Base-by-base conservation (phyloP, 1,140 invertebrate genomes). In the Homalodisca vitripennis region DNA sequence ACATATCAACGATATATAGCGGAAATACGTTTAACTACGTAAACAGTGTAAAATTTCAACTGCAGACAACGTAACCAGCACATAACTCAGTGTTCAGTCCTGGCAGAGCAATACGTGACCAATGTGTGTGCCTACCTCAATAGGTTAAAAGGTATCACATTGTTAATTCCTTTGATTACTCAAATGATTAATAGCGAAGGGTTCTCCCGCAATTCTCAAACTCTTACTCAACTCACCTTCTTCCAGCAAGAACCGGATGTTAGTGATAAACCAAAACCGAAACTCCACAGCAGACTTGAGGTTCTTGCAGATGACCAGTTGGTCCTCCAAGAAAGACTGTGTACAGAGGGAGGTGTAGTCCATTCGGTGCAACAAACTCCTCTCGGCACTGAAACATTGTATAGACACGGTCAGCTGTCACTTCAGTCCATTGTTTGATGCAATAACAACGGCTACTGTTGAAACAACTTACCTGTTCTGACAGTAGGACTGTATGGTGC, bases 291-390 rank as follows among this genome's bases (percentile, higher is more conserved):
- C 73, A 13, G 91, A 92, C 0, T 86, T 81, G 14, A 95, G 79
- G 32, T 87, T 84, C 70, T 86, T 81, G 63, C 90, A 85, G 34
- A 88, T 84, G 2, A 88, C 81, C 63, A 94, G 77, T 76, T 94
- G 92, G 73, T 86, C 85, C 77, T 94, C 92, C 26, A 95, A 82
- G 78, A 91, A 92, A 68, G 87, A 89, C 24, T 92, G 76, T 1
- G 86, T 88, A 30, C 80, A 80, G 69, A 76, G 22, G 24, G 10
- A 6, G 6, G 55, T 60, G 55, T 60, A 27, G 55, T 60, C 55
- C n/a, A 3, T 22, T 27, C 55, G 55, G n/a, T 60, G 55, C 24
- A 60, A 14, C 55, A 60, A 26, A 29, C 55, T 29, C 26, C 27
- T 13, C 55, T 60, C 55, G 22, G 29, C 6, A 60, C 55, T 60